Evolutionary conservation across 1,140 invertebrate species (phyloP), one percentile per base, ranked within the genome.

Genomic region (Agrypnia vestita): DNA sequence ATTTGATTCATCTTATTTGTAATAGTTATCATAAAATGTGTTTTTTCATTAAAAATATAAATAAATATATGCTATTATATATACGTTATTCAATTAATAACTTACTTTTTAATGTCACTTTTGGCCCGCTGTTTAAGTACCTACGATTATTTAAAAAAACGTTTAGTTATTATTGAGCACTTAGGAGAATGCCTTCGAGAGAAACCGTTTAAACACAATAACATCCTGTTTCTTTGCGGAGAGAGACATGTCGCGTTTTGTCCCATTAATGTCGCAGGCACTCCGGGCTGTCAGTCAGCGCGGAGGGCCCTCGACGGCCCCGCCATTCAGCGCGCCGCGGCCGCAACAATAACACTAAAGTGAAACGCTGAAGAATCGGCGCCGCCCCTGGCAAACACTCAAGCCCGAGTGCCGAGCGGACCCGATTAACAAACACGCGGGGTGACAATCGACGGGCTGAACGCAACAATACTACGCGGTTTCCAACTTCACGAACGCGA

Each of bases 191-290:
- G n/a, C n/a, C 25, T 35, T 35, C 25, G 25, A 35, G 25, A 3
- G 25, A 35, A 35, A 35, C 25, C 25, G 55, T 59, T 59, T 21
- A 15, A 59, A 15, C 55, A 21, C 55, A 59, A 59, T 59, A 59
- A 21, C 21, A 59, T 59, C 15, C 21, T 21, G 12, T 19, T 59
- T 59, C 15, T 59, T 59, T 7, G n/a, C n/a, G n/a, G n/a, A n/a
- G 15, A 59, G 9, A 59, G 21, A 59, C 8, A 21, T 21, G 55
- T 59, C 55, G 55, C 55, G 17, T 59, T 64, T 64, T 13, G 61
- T 64, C 61, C 61, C 25, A 64, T 64, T 64, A 64, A 64, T 64
- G 61, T 64, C 61, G 13, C 61, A 64, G 61, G 8, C 61, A 64
- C 61, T 64, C 21, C 13, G 25, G 61, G 11, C 61, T 64, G 61